Conservation (phyloP, 2,888 invertebrate species). For the Eristalis tenax region DNA sequence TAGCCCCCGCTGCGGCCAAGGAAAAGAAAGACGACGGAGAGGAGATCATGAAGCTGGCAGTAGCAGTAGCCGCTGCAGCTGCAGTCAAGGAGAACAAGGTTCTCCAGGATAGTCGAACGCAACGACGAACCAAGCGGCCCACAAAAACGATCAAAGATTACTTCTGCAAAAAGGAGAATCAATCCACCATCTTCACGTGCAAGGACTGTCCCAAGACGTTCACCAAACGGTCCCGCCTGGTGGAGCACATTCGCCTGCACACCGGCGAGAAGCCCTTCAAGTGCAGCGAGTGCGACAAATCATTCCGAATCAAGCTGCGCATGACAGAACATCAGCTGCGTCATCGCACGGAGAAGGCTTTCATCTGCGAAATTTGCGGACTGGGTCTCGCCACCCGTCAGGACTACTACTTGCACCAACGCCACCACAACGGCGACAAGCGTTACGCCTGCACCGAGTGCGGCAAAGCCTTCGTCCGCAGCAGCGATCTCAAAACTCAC, state of each 20-base stretch:
- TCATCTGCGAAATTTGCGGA: constrained; percentile 77
- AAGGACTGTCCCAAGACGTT: constrained; percentile 76
- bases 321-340: constrained; percentile 78
- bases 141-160: constrained; percentile 7
- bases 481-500: constrained; percentile 78
- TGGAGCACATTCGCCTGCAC: constrained; percentile 78
- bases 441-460: constrained; percentile 78
- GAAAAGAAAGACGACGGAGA: constrained; percentile 38
- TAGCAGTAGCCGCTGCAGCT: constrained; percentile 13
- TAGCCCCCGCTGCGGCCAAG: neutral
- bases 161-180: constrained; percentile 18
- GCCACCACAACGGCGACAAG: constrained; percentile 78
- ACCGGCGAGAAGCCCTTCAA: constrained; percentile 79
- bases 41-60: constrained; percentile 69
- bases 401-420: constrained; percentile 77
- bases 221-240: constrained; percentile 76
- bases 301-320: constrained; percentile 78
- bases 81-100: neutral
- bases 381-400: constrained; percentile 77
- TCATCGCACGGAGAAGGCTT: constrained; percentile 78
- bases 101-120: neutral
- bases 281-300: constrained; percentile 76
- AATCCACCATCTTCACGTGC: constrained; percentile 62
- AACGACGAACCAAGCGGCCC: neutral
- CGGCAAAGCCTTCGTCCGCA: constrained; percentile 78